Conservation (phyloP, 2,888 invertebrate genomes). For the Synanthedon formicaeformis region DNA sequence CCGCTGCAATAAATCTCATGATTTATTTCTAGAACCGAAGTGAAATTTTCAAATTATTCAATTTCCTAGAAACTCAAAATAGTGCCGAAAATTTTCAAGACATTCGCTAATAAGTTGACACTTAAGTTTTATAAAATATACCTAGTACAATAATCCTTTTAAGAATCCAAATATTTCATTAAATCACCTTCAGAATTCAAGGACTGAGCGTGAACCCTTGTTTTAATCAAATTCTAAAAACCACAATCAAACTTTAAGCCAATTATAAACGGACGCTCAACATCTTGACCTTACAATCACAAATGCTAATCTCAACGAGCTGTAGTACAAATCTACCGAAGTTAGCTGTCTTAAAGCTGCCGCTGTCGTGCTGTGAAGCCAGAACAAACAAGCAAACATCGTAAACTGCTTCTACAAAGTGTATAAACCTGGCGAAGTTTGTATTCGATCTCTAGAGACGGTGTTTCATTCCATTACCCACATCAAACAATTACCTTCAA, state of each 20-base stretch:
- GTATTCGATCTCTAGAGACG: constrained; percentile 22
- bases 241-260: constrained; percentile 1
- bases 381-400: constrained; percentile 40
- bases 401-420: constrained; percentile 9
- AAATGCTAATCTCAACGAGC: constrained; percentile 42
- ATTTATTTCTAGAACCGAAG: too few relatives aligned
- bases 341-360: constrained; percentile 42
- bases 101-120: too few relatives aligned
- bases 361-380: constrained; percentile 19
- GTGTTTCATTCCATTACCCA: constrained; percentile 12
- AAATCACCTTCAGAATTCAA: too few relatives aligned
- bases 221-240: background rate
- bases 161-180: too few relatives aligned
- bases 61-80: too few relatives aligned
- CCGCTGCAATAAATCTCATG: too few relatives aligned
- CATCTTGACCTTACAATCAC: constrained; percentile 34
- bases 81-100: too few relatives aligned
- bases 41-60: too few relatives aligned
- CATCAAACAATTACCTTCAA: background rate
- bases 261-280: background rate
- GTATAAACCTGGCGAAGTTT: constrained; percentile 39
- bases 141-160: too few relatives aligned
- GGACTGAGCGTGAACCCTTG: too few relatives aligned
- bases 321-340: constrained; percentile 24
- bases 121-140: too few relatives aligned